phyloP scores from a whole-genome alignment of 2,113 vertebrate species.

The Coptodon bakossiorum region DNA sequence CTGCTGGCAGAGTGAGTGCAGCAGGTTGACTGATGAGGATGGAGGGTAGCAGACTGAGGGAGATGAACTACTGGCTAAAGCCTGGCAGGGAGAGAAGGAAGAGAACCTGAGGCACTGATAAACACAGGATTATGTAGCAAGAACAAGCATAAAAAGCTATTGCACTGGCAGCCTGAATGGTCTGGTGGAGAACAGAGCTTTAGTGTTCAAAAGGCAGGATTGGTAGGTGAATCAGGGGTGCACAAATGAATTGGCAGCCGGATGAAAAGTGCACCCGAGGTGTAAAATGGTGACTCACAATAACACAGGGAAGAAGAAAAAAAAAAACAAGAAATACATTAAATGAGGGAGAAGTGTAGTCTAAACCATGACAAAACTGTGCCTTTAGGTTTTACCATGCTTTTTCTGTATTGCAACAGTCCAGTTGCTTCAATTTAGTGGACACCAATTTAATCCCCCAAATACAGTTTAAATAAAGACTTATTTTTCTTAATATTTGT shows the following conservation, averaged over 20 bases:
- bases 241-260: neutral
- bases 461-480: neutral
- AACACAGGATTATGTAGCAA: neutral
- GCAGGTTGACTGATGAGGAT: neutral
- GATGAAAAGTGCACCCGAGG: neutral
- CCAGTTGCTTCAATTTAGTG: neutral
- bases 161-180: neutral
- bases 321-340: rapidly evolving
- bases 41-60: neutral
- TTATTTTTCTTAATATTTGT: neutral
- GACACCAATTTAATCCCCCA: neutral
- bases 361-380: neutral
- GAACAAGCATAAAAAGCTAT: neutral
- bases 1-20: neutral
- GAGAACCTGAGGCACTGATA: neutral
- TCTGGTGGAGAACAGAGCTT: neutral
- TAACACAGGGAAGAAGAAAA: neutral
- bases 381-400: neutral
- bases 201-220: neutral
- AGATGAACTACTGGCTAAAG: neutral
- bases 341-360: neutral
- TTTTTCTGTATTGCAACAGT: neutral
- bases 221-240: neutral
- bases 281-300: neutral
- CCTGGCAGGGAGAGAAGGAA: neutral